Evolutionary conservation across 2,888 invertebrate species (phyloP).

Genomic region (Boloria euphrosyne): DNA sequence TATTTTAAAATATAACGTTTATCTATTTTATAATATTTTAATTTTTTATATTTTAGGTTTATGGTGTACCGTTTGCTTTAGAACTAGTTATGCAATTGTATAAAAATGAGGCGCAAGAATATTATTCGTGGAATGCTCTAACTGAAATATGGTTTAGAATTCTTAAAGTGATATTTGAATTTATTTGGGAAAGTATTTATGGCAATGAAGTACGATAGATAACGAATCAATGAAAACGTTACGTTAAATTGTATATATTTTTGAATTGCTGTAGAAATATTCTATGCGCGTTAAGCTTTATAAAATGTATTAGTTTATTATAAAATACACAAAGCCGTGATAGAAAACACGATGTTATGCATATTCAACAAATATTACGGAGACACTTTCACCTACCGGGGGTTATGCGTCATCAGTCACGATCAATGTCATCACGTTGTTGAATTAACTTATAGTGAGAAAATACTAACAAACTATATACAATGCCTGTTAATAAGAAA

Average conservation of each 20-base stretch:
- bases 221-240: no score
- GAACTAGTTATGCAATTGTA: slow-evolving; percentile 69
- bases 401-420: slow-evolving; percentile 45
- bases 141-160: slow-evolving; percentile 59
- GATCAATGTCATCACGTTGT: slow-evolving; percentile 21
- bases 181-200: slow-evolving; percentile 49
- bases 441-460: background rate
- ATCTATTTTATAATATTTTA: background rate
- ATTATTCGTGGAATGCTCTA: slow-evolving; percentile 17
- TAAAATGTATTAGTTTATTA: background rate
- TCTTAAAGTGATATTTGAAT: slow-evolving; percentile 56
- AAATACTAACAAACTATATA: background rate
- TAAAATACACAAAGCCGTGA: background rate
- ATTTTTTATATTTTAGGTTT: slow-evolving; percentile 53
- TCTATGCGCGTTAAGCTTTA: no score
- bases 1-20: background rate
- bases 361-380: slow-evolving; percentile 46
- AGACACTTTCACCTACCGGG: slow-evolving; percentile 56
- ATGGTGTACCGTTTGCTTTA: slow-evolving; percentile 65
- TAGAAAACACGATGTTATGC: slow-evolving; percentile 11
- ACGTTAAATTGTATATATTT: background rate
- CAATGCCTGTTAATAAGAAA: background rate
- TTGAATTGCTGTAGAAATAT: background rate
- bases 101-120: background rate
- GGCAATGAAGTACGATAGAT: slow-evolving; percentile 31